Percentiles rank a stretch among this genome's conserved stretches.
Evolutionary conservation across 2,113 vertebrate genomes (phyloP).

Genomic region (zebrafish (Danio rerio)): DNA sequence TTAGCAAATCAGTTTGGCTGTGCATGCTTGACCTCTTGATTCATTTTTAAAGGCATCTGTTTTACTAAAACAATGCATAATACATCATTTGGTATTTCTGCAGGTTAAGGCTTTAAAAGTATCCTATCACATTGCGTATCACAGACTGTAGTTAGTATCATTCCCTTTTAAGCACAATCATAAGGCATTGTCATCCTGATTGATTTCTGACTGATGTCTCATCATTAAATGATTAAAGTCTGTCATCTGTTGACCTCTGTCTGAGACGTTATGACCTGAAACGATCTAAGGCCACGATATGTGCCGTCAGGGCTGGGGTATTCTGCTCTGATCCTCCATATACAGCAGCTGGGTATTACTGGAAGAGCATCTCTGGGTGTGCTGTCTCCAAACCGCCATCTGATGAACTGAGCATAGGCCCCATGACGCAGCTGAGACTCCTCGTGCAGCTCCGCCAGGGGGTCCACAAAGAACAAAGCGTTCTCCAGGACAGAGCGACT

Average conservation of each 20-base stretch:
- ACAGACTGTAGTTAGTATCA: background rate
- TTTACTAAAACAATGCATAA: background rate
- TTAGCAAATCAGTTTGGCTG: background rate
- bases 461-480: constrained; percentile 76
- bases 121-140: background rate
- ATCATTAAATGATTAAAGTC: background rate
- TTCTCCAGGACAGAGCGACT: constrained; percentile 68
- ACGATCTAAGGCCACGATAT: constrained; percentile 69
- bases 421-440: constrained; percentile 68
- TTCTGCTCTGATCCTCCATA: constrained; percentile 71
- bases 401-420: constrained; percentile 77
- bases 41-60: background rate
- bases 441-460: constrained; percentile 59
- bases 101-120: background rate
- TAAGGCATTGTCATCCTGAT: background rate
- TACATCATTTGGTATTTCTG: background rate
- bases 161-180: background rate
- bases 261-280: background rate
- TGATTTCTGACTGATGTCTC: background rate
- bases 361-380: constrained; percentile 66
- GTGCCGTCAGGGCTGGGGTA: constrained; percentile 71
- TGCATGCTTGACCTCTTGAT: background rate
- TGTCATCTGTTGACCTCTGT: background rate
- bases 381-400: constrained; percentile 78
- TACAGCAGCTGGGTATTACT: constrained; percentile 81